Evolutionary conservation across 1,140 invertebrate genomes (phyloP).

Genomic region (Drosophila pruinosa): DNA sequence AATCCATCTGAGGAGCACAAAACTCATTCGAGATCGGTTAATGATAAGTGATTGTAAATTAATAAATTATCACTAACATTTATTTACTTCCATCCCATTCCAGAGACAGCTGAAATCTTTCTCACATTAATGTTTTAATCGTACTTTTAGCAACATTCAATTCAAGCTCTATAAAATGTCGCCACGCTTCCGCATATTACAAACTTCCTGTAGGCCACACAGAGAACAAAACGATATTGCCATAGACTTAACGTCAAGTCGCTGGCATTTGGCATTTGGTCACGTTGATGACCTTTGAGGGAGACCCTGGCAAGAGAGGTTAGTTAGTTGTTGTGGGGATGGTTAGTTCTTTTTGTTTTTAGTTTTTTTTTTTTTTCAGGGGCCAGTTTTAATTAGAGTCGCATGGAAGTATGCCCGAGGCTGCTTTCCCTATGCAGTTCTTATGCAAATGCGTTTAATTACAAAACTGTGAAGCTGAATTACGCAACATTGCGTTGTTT

Average conservation of each 20-base stretch:
- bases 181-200: conserved; percentile 33
- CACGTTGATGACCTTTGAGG: conserved; percentile 70
- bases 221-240: conserved; percentile 65
- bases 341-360: neutral
- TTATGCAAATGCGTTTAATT: conserved; percentile 80
- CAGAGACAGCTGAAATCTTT: no score
- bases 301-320: neutral
- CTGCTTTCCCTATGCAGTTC: conserved; percentile 55
- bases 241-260: conserved; percentile 23
- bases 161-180: conserved; percentile 9
- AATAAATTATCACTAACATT: no score
- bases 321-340: conserved; percentile 23
- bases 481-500: conserved; percentile 80
- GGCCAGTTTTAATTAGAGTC: conserved; percentile 60
- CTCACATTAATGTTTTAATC: no score
- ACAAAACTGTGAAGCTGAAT: conserved; percentile 79
- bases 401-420: conserved; percentile 71
- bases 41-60: no score
- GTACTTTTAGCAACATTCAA: neutral
- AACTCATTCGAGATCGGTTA: no score
- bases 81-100: no score
- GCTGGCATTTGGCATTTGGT: conserved; percentile 19
- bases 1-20: no score
- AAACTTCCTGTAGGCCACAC: conserved; percentile 57
- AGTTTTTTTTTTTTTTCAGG: neutral